phyloP scores from a whole-genome alignment of 2,888 invertebrate genomes.

The Cerceris rybyensis region DNA sequence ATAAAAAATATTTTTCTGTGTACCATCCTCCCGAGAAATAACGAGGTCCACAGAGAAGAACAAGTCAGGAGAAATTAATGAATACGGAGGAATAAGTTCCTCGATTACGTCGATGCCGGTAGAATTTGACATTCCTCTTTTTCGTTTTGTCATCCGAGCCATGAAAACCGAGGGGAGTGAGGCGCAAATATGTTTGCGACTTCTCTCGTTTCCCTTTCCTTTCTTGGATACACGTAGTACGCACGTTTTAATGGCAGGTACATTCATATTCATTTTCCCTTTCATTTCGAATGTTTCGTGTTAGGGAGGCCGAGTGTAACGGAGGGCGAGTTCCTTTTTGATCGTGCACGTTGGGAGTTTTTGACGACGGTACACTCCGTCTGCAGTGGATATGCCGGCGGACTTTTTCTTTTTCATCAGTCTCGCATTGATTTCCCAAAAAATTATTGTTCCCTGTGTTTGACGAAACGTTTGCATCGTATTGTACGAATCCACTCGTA shows the following conservation, averaged over 20 bases:
- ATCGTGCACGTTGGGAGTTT: conserved; percentile 13
- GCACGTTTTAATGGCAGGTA: conserved; percentile 54
- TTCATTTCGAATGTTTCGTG: conserved; percentile 38
- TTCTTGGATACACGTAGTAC: conserved; percentile 9
- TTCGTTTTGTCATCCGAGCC: conserved; percentile 14
- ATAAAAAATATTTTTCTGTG: too few relatives aligned
- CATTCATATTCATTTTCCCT: conserved; percentile 49
- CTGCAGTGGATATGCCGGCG: conserved; percentile 4
- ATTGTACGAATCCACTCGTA: background rate
- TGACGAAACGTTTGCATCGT: background rate
- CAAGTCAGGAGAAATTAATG: background rate
- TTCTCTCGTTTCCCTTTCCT: conserved; percentile 11
- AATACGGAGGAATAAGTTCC: conserved; percentile 20
- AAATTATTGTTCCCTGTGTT: conserved; percentile 10
- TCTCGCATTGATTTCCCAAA: conserved; percentile 26
- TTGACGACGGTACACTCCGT: background rate
- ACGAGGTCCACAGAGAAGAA: background rate
- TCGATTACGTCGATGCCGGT: conserved; percentile 1
- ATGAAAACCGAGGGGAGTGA: conserved; percentile 25
- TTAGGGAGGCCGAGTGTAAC: conserved; percentile 11
- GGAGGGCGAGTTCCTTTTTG: conserved; percentile 20
- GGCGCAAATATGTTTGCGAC: conserved; percentile 23
- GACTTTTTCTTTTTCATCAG: background rate
- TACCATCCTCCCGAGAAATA: too few relatives aligned
- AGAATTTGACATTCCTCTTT: conserved; percentile 5